A percentile compares a stretch with the other conserved stretches of the same genome.
phyloP scores from a whole-genome alignment of 53 echinoderm and acorn worm species.

The Antedon mediterranea region DNA sequence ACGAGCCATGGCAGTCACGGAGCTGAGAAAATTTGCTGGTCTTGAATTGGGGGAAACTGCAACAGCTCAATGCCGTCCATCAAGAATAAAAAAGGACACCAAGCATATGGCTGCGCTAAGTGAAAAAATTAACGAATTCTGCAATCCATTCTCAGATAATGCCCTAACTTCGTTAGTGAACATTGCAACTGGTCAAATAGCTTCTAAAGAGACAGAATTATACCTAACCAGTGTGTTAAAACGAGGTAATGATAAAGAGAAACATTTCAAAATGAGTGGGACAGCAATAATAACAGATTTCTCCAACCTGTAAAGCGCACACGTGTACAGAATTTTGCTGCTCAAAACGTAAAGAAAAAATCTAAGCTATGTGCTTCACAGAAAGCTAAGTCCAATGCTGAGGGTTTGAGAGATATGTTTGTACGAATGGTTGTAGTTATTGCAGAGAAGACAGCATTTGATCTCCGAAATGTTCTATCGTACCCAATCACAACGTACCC shows the following conservation, averaged over 20 bases:
- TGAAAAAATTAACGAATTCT: conserved; percentile 26
- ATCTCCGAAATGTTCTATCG: conserved; percentile 13
- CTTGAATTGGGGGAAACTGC: conserved; percentile 23
- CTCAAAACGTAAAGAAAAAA: conserved; percentile 19
- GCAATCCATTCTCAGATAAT: conserved; percentile 38
- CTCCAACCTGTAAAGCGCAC: conserved; percentile 26
- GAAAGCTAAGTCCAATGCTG: conserved; percentile 6
- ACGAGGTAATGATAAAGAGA: conserved; percentile 21
- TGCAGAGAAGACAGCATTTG: conserved; percentile 10
- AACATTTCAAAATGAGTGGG: conserved; percentile 30
- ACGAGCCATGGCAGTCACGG: conserved; percentile 23
- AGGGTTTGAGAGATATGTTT: conserved; percentile 24
- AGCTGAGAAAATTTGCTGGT: conserved; percentile 17
- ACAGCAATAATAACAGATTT: conserved; percentile 18
- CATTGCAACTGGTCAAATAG: conserved; percentile 39
- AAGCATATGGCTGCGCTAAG: conserved; percentile 17
- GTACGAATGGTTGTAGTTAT: conserved; percentile 32
- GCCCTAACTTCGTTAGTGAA: conserved; percentile 24
- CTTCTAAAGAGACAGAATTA: conserved; percentile 21
- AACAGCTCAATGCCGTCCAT: conserved; percentile 21
- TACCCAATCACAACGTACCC: conserved; percentile 36
- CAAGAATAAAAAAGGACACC: conserved; percentile 34
- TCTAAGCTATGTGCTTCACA: not conserved
- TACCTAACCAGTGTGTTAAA: conserved; percentile 18
- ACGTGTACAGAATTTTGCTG: conserved; percentile 25